These are phyloP conservation scores for Sarcophaga bullata DNA, from an alignment of 1,140 invertebrate genomes.

Conservation along the genomic window DNA sequence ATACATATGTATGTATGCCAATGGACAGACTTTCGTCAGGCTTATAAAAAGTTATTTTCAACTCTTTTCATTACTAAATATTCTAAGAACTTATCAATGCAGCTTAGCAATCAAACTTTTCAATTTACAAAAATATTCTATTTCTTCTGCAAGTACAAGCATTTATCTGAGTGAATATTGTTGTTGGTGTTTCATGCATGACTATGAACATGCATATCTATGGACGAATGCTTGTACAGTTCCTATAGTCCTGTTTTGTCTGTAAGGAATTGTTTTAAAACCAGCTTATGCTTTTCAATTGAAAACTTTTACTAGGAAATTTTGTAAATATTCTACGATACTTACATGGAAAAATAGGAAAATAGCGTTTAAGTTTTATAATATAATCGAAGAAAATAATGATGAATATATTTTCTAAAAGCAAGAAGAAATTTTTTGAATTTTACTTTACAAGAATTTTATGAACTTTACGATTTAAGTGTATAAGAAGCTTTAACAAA, in stretches of 20 bases:
- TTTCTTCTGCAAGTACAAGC: neutral
- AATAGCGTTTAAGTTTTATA: neutral
- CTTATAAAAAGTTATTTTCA: conserved; percentile 2
- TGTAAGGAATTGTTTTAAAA: too few relatives aligned
- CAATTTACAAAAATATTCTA: neutral
- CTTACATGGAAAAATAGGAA: neutral
- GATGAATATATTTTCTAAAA: too few relatives aligned
- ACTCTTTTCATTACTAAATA: neutral
- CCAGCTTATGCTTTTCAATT: neutral
- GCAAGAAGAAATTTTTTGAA: too few relatives aligned
- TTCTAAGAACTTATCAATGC: neutral
- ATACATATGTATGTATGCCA: neutral
- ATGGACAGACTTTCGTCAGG: neutral
- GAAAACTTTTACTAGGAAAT: neutral
- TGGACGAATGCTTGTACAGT: too few relatives aligned
- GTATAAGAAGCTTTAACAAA: too few relatives aligned
- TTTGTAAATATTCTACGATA: neutral
- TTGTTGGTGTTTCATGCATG: too few relatives aligned
- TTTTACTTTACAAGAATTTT: too few relatives aligned
- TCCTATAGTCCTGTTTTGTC: too few relatives aligned
- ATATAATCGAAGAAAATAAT: neutral
- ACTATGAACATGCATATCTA: too few relatives aligned
- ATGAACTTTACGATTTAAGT: too few relatives aligned
- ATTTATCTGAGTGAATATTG: too few relatives aligned
- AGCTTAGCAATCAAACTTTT: conserved; percentile 2